These are phyloP conservation scores for Dasypus novemcinctus DNA, from an alignment of 2,113 vertebrate species.

Conservation along the genomic window DNA sequence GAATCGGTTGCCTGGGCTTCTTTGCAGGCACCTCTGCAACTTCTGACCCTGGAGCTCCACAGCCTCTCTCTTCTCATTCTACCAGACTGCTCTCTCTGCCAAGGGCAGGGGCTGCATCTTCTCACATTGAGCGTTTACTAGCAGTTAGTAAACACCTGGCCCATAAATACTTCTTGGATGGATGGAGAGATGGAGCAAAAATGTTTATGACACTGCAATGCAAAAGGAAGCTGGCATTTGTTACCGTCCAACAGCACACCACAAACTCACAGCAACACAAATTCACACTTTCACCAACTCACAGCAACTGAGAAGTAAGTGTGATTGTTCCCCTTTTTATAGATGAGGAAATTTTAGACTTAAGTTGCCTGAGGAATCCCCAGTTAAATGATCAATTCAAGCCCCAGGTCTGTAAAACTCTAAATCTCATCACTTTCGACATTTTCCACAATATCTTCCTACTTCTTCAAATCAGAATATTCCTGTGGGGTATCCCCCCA, in stretches of 20 bases:
- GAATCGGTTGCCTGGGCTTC: background rate
- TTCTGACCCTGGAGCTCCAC: background rate
- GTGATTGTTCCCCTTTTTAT: background rate
- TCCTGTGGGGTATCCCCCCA: rapidly evolving
- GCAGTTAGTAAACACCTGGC: background rate
- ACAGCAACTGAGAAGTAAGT: background rate
- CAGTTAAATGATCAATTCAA: background rate
- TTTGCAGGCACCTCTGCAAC: background rate
- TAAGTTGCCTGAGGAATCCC: background rate
- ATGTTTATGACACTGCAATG: background rate
- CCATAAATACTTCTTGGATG: background rate
- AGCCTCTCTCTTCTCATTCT: background rate
- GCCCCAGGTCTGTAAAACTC: background rate
- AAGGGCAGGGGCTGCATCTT: background rate
- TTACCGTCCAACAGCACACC: background rate
- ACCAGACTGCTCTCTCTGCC: background rate
- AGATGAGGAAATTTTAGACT: background rate
- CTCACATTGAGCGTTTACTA: background rate
- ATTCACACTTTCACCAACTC: background rate
- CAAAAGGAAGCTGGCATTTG: background rate
- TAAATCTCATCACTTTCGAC: background rate
- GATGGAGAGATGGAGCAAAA: background rate
- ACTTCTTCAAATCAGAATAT: background rate
- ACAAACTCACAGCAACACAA: background rate
- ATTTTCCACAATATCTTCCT: background rate